Base-by-base conservation (phyloP, 1,140 invertebrate genomes). In the Lepidurus apus region DNA sequence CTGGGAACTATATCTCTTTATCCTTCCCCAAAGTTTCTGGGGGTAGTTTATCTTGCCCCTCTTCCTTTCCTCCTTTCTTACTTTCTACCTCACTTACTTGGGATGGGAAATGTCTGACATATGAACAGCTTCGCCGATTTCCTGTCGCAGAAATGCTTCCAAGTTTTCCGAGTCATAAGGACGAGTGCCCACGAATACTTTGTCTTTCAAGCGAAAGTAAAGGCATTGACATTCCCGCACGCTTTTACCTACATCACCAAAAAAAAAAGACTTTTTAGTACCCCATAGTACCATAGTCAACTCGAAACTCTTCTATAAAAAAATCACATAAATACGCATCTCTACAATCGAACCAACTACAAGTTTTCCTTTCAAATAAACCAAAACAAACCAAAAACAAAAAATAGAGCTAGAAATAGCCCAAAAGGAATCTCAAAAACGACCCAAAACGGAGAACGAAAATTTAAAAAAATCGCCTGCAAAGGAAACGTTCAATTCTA, bases 171-270 rank as follows among this genome's bases (percentile, higher is more conserved):
- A 93, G 42, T 89, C 87, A 84, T 98, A 98, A 0, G 97, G 97
- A 74, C 96, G 86, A 43, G 87, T 89, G 1, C 96, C 96, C 9
- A 91, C 88, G 84, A 99, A 98, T 0, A 96, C 93, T 74, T 92
- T 88, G 82, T 98, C 94, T 85, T 98, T 99, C 84, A 98, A 89
- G 45, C 92, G 89, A 82, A 98, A 93, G 85, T 98, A 98, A 1
- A 98, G 84, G 34, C 91, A 91, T 82, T 95, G 91, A 80, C 85
- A 84, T 79, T 89, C 86, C 7, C 83, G 77, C 13, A 87, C 81
- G 21, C 84, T 81, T 83, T 88, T 88, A 79, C 86, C 87, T 89
- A 78, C 8, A 84, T 81, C 81, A 79, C 1, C 26, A 26, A 1
- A 80, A 82, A 10, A 9, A 13, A 79, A 42, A 73, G 7, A 17